Percentiles rank a stretch among this genome's conserved stretches.
Evolutionary conservation across 2,888 invertebrate species (phyloP).

Genomic region (Cheilosia scutellata): DNA sequence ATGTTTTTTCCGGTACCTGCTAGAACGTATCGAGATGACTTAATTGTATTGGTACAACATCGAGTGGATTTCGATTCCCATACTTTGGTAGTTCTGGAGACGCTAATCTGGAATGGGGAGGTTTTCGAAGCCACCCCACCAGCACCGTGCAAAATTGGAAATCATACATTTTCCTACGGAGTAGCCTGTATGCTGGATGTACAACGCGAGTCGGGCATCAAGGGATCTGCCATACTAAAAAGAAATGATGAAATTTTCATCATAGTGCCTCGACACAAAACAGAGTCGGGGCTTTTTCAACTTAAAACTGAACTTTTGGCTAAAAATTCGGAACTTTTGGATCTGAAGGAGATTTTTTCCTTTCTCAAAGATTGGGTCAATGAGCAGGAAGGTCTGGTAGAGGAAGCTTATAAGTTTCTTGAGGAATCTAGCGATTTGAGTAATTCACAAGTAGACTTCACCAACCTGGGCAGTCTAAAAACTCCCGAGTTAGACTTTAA

Average conservation of each 20-base stretch:
- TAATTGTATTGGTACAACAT: constrained; percentile 84
- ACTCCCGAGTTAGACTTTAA: constrained; percentile 78
- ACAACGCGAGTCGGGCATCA: constrained; percentile 80
- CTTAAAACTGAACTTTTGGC: constrained; percentile 80
- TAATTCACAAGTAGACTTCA: constrained; percentile 22
- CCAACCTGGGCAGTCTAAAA: constrained; percentile 73
- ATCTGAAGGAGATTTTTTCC: constrained; percentile 80
- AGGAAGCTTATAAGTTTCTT: constrained; percentile 75
- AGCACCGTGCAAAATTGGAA: constrained; percentile 80
- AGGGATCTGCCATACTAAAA: constrained; percentile 80
- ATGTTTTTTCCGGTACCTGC: constrained; percentile 82
- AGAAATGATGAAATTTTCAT: constrained; percentile 79
- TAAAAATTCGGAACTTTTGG: constrained; percentile 80
- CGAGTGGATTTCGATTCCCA: constrained; percentile 82
- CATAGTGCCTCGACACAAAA: constrained; percentile 81
- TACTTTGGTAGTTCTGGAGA: constrained; percentile 81
- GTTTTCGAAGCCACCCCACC: constrained; percentile 81
- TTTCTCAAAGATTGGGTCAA: constrained; percentile 80
- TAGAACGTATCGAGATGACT: constrained; percentile 83
- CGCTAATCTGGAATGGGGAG: constrained; percentile 84
- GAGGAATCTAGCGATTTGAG: not conserved
- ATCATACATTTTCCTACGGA: constrained; percentile 78
- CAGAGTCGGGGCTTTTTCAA: constrained; percentile 81
- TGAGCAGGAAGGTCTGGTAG: constrained; percentile 79
- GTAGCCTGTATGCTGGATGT: constrained; percentile 82